Percentiles rank a stretch among this genome's conserved stretches.
Conservation (phyloP, 2,888 invertebrate species). For the Hedya salicella region DNA sequence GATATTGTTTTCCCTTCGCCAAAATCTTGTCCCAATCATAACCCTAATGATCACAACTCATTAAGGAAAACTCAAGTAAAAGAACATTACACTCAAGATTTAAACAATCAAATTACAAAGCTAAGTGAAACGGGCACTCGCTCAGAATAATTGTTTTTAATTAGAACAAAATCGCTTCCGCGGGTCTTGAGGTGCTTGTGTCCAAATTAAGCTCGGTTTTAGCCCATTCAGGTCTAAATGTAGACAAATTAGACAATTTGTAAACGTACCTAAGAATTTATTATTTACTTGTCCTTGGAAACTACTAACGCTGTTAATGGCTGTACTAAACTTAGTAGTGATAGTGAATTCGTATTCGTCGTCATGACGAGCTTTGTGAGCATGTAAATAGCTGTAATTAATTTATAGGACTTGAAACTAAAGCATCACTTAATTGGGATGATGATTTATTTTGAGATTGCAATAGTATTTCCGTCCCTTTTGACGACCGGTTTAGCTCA, state of each 20-base stretch:
- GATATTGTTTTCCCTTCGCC: not conserved
- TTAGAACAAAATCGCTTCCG: constrained; percentile 34
- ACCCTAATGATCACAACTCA: not conserved
- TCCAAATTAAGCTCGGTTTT: constrained; percentile 33
- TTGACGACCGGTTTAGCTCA: too few species aligned
- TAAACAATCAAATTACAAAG: constrained; percentile 15
- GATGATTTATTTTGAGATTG: too few species aligned
- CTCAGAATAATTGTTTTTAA: constrained; percentile 36
- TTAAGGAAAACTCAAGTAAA: constrained; percentile 3
- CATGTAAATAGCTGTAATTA: not conserved
- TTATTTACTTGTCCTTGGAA: not conserved
- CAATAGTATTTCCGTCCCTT: too few species aligned
- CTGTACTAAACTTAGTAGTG: not conserved
- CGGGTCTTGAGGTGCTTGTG: constrained; percentile 22
- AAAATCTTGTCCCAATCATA: not conserved
- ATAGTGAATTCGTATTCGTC: not conserved
- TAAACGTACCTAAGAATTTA: constrained; percentile 42
- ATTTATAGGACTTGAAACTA: too few species aligned
- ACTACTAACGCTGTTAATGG: constrained; percentile 4
- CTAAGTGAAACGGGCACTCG: constrained; percentile 15
- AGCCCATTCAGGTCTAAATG: constrained; percentile 42
- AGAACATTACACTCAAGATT: constrained; percentile 1
- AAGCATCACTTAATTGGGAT: too few species aligned
- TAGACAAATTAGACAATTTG: constrained; percentile 48
- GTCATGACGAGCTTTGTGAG: too few species aligned